Evolutionary conservation across 2,888 invertebrate species (phyloP).

Genomic region (Plusia festucae): DNA sequence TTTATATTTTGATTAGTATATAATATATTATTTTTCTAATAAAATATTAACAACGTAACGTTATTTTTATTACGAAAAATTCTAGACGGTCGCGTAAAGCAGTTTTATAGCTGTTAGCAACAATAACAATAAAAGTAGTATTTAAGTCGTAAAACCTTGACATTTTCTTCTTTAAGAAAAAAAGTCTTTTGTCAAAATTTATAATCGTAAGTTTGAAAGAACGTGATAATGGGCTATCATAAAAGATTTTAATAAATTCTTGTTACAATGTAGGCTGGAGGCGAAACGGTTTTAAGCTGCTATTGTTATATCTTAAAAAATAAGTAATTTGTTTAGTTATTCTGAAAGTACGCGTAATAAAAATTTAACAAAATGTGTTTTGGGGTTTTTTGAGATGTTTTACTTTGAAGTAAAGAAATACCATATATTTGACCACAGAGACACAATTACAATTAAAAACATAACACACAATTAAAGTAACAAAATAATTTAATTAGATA

Average conservation of each 20-base stretch:
- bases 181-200: background rate
- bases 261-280: constrained; percentile 6
- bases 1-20: too few species aligned
- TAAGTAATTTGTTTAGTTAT: constrained; percentile 18
- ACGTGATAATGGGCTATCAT: background rate
- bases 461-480: too few species aligned
- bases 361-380: too few species aligned
- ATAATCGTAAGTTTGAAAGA: constrained; percentile 8
- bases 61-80: background rate
- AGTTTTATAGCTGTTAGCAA: constrained; percentile 1
- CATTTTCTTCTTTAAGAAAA: background rate
- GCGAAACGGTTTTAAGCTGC: background rate
- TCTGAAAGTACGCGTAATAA: constrained; percentile 17
- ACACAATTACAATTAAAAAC: too few species aligned
- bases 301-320: constrained; percentile 8
- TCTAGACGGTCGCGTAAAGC: background rate
- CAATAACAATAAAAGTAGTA: background rate
- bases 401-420: too few species aligned
- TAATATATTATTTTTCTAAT: background rate
- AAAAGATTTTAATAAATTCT: constrained; percentile 11
- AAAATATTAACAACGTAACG: background rate
- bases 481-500: too few species aligned
- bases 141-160: constrained; percentile 6
- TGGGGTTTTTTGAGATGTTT: too few species aligned
- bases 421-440: too few species aligned